A percentile compares a stretch with the other conserved stretches of the same genome.
These are phyloP conservation scores for Euplagia quadripunctaria DNA, from an alignment of 2,888 invertebrate species.

Conservation along the genomic window DNA sequence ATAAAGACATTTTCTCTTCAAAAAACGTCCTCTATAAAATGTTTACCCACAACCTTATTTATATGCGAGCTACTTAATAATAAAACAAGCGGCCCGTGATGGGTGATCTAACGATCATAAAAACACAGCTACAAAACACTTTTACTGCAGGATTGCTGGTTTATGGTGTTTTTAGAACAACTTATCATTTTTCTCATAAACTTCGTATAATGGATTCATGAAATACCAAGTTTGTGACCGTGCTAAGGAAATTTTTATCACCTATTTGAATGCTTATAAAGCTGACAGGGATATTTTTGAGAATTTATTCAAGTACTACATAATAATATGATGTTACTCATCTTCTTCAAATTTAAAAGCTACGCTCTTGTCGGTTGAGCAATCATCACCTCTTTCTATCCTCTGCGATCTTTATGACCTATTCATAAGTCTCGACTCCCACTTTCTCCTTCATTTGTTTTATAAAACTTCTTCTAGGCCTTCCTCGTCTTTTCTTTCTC, in stretches of 20 bases:
- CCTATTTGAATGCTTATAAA: conserved; percentile 49
- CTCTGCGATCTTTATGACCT: too few species aligned
- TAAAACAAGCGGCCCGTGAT: conserved; percentile 56
- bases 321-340: neutral
- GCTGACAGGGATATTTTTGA: conserved; percentile 33
- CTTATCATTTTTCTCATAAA: conserved; percentile 80
- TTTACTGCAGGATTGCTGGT: conserved; percentile 67
- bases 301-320: conserved; percentile 6
- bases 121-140: conserved; percentile 67
- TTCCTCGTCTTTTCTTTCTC: too few species aligned
- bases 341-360: neutral
- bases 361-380: too few species aligned
- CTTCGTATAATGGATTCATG: conserved; percentile 67
- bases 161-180: conserved; percentile 74
- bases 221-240: conserved; percentile 48
- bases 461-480: too few species aligned
- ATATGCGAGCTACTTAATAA: conserved; percentile 48
- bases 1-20: conserved; percentile 2
- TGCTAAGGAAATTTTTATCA: conserved; percentile 55
- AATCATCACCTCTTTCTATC: too few species aligned
- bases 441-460: too few species aligned
- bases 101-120: conserved; percentile 65
- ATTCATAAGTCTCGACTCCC: too few species aligned
- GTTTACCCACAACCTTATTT: conserved; percentile 26
- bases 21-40: conserved; percentile 16